Conservation (phyloP, 2,888 invertebrate genomes). For the Zaprionus bogoriensis region DNA sequence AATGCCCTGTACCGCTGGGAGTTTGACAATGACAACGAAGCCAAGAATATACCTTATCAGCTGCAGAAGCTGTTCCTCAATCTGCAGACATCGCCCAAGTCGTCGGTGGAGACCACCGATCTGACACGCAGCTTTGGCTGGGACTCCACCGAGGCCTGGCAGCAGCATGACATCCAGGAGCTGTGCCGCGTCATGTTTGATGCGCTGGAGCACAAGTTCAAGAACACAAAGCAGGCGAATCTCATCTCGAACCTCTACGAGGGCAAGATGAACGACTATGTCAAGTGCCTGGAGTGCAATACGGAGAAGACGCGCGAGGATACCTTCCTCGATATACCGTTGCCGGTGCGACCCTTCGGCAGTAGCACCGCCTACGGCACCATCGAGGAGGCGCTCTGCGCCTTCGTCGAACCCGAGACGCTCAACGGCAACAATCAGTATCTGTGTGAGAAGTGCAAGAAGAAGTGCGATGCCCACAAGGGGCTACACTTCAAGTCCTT, state of each 20-base stretch:
- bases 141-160: conserved; percentile 95
- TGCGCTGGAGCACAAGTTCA: conserved; percentile 92
- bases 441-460: conserved; percentile 92
- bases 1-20: conserved; percentile 94
- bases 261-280: conserved; percentile 93
- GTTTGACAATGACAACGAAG: conserved; percentile 88
- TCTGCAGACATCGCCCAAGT: conserved; percentile 91
- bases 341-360: conserved; percentile 93
- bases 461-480: conserved; percentile 94
- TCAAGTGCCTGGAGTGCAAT: conserved; percentile 93
- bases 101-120: conserved; percentile 93
- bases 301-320: conserved; percentile 92
- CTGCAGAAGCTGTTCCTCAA: conserved; percentile 93
- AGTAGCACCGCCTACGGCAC: conserved; percentile 89
- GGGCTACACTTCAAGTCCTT: conserved; percentile 93
- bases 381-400: conserved; percentile 91
- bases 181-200: conserved; percentile 95
- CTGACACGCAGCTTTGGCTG: conserved; percentile 94
- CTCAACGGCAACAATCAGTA: conserved; percentile 93
- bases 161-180: conserved; percentile 96
- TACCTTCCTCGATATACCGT: conserved; percentile 92
- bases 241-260: conserved; percentile 91
- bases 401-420: conserved; percentile 93
- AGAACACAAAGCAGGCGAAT: conserved; percentile 91
- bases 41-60: conserved; percentile 92